Evolutionary conservation across 2,888 invertebrate genomes (phyloP), one percentile per base, ranked within the genome.

Genomic region (Germaria angustata): DNA sequence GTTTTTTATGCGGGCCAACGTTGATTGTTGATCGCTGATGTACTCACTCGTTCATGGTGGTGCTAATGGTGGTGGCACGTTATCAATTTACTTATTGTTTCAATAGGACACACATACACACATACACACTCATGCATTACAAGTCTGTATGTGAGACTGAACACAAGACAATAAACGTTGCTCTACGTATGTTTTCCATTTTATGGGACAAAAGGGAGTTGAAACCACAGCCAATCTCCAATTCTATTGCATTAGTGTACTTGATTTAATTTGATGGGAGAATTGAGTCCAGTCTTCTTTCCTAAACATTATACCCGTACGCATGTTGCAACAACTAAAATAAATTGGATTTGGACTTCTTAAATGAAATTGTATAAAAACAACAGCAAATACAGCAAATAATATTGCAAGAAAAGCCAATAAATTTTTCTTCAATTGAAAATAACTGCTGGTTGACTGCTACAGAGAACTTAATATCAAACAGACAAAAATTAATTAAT

Each of bases 211-310:
- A 87, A 86, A 84, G 89, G 88, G 89, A 89, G 85, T 87, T 86
- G 46, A 76, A 76, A 65, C 69, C 69, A 69, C 68, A 82, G 44
- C 86, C 87, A 86, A 86, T 87, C 86, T 87, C 86, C 66, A 61
- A 79, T 73, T 80, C 66, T 59, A 89, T 90, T 90, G 89, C 89
- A 89, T 90, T 90, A 89, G 86, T 86, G 84, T 83, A 81, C 89
- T 88, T 90, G 90, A 90, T 90, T 90, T 90, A 90, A 90, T 90
- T 90, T 89, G 90, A 89, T 89, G 87, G 87, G 90, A 90, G 90
- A 90, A 88, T 88, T 86, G 87, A 86, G 85, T 81, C 84, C 80
- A 83, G 41, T 77, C 61, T 72, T 80, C 80, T 46, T 46, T n/a
- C n/a, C n/a, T 44, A 59, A 71, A 66, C 71, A 79, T 66, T 79